Percentiles rank a stretch among this genome's conserved stretches.
phyloP scores from a whole-genome alignment of 2,797 vertebrate genomes.

The Mormyrops attenuatus region DNA sequence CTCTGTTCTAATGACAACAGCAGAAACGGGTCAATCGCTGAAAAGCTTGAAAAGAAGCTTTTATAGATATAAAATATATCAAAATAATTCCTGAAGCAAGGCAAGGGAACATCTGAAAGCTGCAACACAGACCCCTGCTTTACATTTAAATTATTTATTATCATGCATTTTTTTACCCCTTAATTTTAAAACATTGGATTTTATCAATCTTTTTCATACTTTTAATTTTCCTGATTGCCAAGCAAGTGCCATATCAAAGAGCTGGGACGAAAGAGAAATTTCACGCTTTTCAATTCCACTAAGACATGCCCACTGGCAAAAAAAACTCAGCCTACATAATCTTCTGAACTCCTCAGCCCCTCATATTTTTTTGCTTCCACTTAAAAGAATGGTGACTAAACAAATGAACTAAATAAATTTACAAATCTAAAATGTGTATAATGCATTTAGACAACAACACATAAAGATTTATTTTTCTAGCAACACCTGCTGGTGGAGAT shows the following conservation, averaged over 20 bases:
- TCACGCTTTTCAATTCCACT: conserved; percentile 53
- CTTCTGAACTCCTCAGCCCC: conserved; percentile 50
- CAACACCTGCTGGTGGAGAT: conserved; percentile 72
- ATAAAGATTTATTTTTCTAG: conserved; percentile 59
- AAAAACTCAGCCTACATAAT: conserved; percentile 48
- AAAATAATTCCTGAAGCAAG: conserved; percentile 26
- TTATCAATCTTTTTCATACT: conserved; percentile 51
- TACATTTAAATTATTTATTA: conserved; percentile 33
- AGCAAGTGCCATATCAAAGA: conserved; percentile 55
- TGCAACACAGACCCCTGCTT: conserved; percentile 27
- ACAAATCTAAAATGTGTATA: conserved; percentile 6
- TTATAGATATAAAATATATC: conserved; percentile 18
- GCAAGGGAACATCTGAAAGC: conserved; percentile 17
- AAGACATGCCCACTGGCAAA: conserved; percentile 55
- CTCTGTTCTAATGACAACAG: conserved; percentile 19
- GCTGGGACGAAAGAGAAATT: conserved; percentile 61
- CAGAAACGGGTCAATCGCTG: conserved; percentile 18
- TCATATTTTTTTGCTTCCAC: conserved; percentile 43
- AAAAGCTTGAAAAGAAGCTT: conserved; percentile 16
- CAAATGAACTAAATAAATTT: not conserved
- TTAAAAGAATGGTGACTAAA: conserved; percentile 22
- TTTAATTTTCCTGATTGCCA: conserved; percentile 58
- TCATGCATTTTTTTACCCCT: conserved; percentile 40
- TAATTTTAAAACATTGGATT: conserved; percentile 48
- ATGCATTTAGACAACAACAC: conserved; percentile 9